Evolutionary conservation across 2,888 invertebrate genomes (phyloP), one percentile per base, ranked within the genome.

Genomic region (Emmelina monodactyla): DNA sequence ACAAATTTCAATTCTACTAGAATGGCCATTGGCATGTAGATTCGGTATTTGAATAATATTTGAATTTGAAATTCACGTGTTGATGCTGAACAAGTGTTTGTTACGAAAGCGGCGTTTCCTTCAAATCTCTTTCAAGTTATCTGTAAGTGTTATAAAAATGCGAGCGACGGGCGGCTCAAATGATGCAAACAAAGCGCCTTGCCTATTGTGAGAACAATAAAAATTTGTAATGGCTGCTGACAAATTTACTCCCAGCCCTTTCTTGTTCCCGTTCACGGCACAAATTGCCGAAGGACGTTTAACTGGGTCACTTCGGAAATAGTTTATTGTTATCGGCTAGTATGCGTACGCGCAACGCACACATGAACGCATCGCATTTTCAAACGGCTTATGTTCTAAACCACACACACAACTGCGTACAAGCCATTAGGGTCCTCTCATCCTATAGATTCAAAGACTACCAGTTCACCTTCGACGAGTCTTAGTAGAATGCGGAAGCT

Each of bases 241-340:
- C 64, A 63, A 67, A 71, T 49, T 67, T 52, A 60, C 65, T 64
- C 58, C 54, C 58, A 65, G 72, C 76, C 76, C 76, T 76, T 78
- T 79, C 75, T 76, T 73, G 72, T 73, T 78, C 76, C 78, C 72
- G 71, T 64, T 65, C 67, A 65, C 72, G 64, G 71, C 65, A 76
- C 76, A 69, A 72, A 76, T 76, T 75, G 55, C 68, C 59, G 78
- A 79, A 79, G 79, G 79, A 79, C 79, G 78, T 69, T 61, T 60
- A 79, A 75, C 73, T 79, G 66, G 78, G 78, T 78, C 79, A 79
- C 75, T 79, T 79, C 79, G 78, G 75, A 79, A 79, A 79, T 79
- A 79, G 76, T 78, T 78, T 78, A 79, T 79, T 79, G 79, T 79
- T 79, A 79, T 78, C 76, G 76, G 67, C 69, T 64, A 65, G 68